Percentiles rank a stretch among this genome's conserved stretches.
phyloP scores from a whole-genome alignment of 1,140 invertebrate genomes.

The Drosophila murphyi region DNA sequence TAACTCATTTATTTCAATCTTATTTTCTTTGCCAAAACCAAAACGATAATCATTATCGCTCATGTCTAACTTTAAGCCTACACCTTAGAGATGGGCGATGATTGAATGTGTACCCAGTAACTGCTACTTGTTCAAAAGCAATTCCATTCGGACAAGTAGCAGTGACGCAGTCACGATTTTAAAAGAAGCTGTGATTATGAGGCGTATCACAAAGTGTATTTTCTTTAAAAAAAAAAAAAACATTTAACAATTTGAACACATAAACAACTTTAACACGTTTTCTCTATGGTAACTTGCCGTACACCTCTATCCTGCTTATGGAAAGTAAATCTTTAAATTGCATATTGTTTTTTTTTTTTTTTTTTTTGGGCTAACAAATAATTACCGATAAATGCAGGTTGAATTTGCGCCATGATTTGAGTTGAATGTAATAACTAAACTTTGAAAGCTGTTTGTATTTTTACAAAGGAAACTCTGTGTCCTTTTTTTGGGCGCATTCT shows the following conservation, averaged over 20 bases:
- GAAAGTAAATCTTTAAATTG: neutral
- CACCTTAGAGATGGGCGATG: conserved; percentile 45
- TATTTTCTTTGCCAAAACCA: conserved; percentile 51
- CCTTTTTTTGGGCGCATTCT: conserved; percentile 38
- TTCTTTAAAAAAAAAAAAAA: neutral
- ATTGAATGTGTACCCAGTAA: neutral
- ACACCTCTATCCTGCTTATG: conserved; percentile 50
- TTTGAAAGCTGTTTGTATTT: neutral
- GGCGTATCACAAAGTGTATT: neutral
- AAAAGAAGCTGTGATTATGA: neutral
- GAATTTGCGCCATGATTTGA: conserved; percentile 62
- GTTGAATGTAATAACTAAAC: conserved; percentile 38
- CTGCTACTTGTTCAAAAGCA: conserved; percentile 7
- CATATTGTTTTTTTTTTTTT: too few species aligned
- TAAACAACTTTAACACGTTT: neutral
- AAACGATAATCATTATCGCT: conserved; percentile 67
- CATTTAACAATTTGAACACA: neutral
- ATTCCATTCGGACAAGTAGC: neutral
- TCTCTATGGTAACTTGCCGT: conserved; percentile 22
- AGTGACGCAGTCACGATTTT: neutral
- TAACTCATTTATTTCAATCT: conserved; percentile 69
- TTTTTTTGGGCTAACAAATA: neutral
- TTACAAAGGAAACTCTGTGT: conserved; percentile 40
- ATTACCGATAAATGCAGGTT: conserved; percentile 65
- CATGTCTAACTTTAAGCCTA: conserved; percentile 48